These are phyloP conservation scores for Zoanthus gigantus DNA, from an alignment of 92 coral and sea anemone species.

Conservation along the genomic window DNA sequence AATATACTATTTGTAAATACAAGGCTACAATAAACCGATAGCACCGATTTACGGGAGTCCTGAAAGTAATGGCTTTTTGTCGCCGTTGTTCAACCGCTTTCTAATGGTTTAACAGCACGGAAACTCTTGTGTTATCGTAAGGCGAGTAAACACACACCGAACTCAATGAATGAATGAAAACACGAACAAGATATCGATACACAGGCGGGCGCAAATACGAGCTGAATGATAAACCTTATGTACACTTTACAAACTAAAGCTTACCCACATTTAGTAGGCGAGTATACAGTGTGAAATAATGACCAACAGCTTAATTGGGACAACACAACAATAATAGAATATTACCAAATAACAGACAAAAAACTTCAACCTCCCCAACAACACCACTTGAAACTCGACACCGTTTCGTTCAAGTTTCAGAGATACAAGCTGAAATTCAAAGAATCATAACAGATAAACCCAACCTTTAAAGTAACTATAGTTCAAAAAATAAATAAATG, in stretches of 20 bases:
- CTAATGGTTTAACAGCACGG: constrained; percentile 1
- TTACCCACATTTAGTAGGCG: background rate
- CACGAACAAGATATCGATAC: background rate
- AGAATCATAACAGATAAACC: constrained; percentile 4
- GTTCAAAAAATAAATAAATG: background rate
- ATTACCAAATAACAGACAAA: constrained; percentile 11
- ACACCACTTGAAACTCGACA: constrained; percentile 3
- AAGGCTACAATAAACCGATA: background rate
- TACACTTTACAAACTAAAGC: constrained; percentile 4
- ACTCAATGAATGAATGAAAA: constrained; percentile 34
- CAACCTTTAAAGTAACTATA: background rate
- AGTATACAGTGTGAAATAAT: background rate
- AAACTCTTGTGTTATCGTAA: constrained; percentile 15
- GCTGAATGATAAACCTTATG: background rate
- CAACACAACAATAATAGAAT: background rate
- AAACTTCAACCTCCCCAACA: background rate
- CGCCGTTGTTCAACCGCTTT: background rate
- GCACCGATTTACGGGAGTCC: background rate
- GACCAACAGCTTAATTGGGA: background rate
- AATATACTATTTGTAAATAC: background rate
- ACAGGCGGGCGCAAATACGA: background rate
- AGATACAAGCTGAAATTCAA: background rate
- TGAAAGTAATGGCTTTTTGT: background rate
- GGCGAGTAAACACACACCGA: constrained; percentile 17
- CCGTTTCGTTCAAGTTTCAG: background rate